Conservation (phyloP, 53 echinoderm and acorn worm genomes). For the Echinarachnius parma region DNA sequence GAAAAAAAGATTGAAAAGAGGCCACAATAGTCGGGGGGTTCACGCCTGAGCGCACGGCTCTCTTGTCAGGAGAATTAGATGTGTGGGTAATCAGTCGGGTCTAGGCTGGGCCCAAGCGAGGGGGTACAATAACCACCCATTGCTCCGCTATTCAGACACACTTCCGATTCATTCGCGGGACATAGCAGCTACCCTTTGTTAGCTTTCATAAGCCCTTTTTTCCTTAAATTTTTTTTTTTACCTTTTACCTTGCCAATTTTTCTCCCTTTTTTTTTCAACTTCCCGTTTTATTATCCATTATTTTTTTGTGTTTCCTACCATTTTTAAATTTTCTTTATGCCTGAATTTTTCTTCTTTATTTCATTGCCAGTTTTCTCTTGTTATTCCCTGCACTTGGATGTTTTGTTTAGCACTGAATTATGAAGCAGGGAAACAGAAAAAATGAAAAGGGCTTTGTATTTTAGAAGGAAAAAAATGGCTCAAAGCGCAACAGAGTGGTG, state of each 20-base stretch:
- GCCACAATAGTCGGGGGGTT: slow-evolving; percentile 22
- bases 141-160: slow-evolving; percentile 21
- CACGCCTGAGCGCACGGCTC: slow-evolving; percentile 34
- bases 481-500: background rate
- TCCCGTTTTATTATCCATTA: background rate
- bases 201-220: background rate
- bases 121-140: slow-evolving; percentile 13
- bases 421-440: slow-evolving; percentile 22
- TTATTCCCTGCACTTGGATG: slow-evolving; percentile 36
- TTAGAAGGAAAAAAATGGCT: slow-evolving; percentile 2
- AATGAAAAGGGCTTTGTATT: slow-evolving; percentile 1
- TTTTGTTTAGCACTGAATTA: slow-evolving; percentile 36
- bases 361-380: background rate
- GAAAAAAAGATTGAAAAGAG: background rate
- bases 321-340: background rate
- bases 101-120: background rate
- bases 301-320: background rate
- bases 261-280: background rate
- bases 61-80: slow-evolving; percentile 44
- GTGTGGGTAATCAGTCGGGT: slow-evolving; percentile 30
- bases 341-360: background rate
- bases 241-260: background rate
- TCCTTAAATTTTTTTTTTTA: slow-evolving; percentile 3
- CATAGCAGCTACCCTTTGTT: slow-evolving; percentile 16
- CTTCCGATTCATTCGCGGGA: slow-evolving; percentile 36